These are phyloP conservation scores for Poeciliopsis prolifica DNA, from an alignment of 2,113 vertebrate species.

Conservation along the genomic window DNA sequence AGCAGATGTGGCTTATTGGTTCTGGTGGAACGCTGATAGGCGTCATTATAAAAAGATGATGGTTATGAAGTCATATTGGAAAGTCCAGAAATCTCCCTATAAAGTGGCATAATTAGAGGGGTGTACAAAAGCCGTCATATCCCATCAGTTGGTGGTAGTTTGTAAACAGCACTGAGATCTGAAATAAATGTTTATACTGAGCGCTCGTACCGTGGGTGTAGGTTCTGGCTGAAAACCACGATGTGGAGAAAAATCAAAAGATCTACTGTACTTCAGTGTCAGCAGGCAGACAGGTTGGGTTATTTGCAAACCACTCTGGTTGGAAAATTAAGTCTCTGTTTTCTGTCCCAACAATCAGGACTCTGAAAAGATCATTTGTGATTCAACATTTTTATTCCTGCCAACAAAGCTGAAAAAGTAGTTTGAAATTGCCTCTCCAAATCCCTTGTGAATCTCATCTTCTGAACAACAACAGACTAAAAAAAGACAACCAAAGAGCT, in stretches of 20 bases:
- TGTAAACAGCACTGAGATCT: conserved; percentile 65
- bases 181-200: conserved; percentile 60
- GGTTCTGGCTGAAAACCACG: conserved; percentile 42
- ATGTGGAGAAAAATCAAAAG: conserved; percentile 54
- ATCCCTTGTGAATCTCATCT: conserved; percentile 25
- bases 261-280: conserved; percentile 53
- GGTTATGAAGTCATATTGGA: conserved; percentile 49
- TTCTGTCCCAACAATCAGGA: conserved; percentile 54
- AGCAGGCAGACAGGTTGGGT: conserved; percentile 53
- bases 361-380: conserved; percentile 57
- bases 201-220: conserved; percentile 41
- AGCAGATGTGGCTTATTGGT: conserved; percentile 40
- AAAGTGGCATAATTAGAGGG: conserved; percentile 48
- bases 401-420: conserved; percentile 11
- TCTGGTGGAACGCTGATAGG: conserved; percentile 38
- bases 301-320: conserved; percentile 33
- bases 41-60: conserved; percentile 26
- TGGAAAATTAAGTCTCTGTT: conserved; percentile 53
- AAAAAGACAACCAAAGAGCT: conserved; percentile 22
- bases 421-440: conserved; percentile 35
- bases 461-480: not conserved
- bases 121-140: conserved; percentile 25
- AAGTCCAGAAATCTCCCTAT: conserved; percentile 27
- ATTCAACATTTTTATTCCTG: conserved; percentile 48
- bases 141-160: conserved; percentile 61